Evolutionary conservation across 2,888 invertebrate genomes (phyloP).

Genomic region (Lithophane semibrunnea): DNA sequence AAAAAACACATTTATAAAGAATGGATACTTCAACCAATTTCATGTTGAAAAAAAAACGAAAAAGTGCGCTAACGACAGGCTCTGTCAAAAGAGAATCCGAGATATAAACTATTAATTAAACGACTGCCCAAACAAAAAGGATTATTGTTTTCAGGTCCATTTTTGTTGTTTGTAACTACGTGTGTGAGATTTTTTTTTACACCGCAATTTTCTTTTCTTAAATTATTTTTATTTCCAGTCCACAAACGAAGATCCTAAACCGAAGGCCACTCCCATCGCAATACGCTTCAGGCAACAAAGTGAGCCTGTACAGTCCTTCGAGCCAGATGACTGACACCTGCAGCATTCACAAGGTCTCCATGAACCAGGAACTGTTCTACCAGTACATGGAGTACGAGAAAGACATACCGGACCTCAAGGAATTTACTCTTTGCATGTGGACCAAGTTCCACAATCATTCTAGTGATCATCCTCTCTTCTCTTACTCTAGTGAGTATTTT

Average conservation of each 20-base stretch:
- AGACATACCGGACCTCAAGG: constrained; percentile 93
- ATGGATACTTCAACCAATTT: background rate
- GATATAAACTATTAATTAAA: background rate
- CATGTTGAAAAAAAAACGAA: background rate
- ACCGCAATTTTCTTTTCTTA: background rate
- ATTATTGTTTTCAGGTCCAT: background rate
- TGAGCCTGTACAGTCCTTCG: constrained; percentile 63
- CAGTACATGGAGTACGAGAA: constrained; percentile 94
- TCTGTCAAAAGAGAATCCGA: background rate
- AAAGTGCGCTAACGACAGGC: background rate
- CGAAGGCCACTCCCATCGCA: constrained; percentile 74
- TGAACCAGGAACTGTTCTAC: constrained; percentile 92
- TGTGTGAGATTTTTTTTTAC: background rate
- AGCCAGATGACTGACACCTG: constrained; percentile 89
- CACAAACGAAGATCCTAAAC: constrained; percentile 82
- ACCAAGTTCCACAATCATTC: constrained; percentile 95
- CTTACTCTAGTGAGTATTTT: constrained; percentile 93
- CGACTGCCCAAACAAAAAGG: background rate
- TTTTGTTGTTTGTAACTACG: too few species aligned
- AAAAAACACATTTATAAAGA: background rate
- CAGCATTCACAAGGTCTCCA: constrained; percentile 93
- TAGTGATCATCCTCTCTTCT: constrained; percentile 95
- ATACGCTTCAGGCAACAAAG: constrained; percentile 74
- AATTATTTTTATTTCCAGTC: constrained; percentile 68
- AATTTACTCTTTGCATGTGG: constrained; percentile 96